Base-by-base conservation (phyloP, 2,797 vertebrate genomes). In the Poecile montanus region DNA sequence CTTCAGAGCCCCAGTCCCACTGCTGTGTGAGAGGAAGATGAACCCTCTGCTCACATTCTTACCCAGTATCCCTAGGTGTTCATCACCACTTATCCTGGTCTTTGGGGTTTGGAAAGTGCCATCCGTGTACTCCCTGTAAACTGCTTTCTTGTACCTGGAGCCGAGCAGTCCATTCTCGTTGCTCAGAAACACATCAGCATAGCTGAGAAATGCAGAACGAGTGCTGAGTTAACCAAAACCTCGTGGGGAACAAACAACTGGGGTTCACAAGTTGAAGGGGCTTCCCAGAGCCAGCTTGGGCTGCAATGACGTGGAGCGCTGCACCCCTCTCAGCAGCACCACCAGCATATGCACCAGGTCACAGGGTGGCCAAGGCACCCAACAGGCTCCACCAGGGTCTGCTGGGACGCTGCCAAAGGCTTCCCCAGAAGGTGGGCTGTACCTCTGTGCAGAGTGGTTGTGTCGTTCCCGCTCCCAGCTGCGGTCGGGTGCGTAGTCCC, bases 21-120 rank as follows among this genome's bases (percentile, higher is more conserved):
- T 1, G 1, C 22, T 34, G 15, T 7, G 13, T 8, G 32, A 77
- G 36, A 11, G 25, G 47, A 90, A 89, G 40, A 34, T 7, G n/a
- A 12, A 60, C 9, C 30, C 36, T 25, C 9, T n/a, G 16, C 48
- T 70, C 3, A 7, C 8, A 30, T 16, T n/a, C 95, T 98, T 97
- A 98, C 98, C 98, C 54, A 98, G 72, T 71, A 98, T 97, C 75
- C 97, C 98, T 2, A 98, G 94, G 66, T 98, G 98, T 16, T 98
- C 94, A 0, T 98, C 97, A 54, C 68, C 58, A 19, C 60, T 80
- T 36, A 6, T 95, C 83, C 98, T 97, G 79, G 83, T 71, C 45
- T 58, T 96, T 48, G 72, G 97, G 19, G 84, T 97, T 87, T 72
- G 97, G 94, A 98, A 98, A 47, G 98, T 97, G 58, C 98, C 98